These are phyloP conservation scores for Poeciliopsis paucimaculata DNA, from an alignment of 2,797 vertebrate genomes.

Conservation along the genomic window DNA sequence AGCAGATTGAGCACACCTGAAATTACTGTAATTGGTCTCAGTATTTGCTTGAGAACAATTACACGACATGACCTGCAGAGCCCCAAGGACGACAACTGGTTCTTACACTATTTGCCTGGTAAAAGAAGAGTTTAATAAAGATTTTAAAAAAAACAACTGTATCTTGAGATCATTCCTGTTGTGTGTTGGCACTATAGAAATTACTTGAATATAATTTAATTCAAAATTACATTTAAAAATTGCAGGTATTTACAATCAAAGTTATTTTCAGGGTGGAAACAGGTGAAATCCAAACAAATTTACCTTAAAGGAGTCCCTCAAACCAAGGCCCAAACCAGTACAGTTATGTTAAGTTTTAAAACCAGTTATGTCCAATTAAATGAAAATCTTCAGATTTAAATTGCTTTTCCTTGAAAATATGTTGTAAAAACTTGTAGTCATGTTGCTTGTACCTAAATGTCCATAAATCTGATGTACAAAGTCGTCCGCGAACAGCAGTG, in stretches of 20 bases:
- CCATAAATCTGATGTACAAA: too few species aligned
- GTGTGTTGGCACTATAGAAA: not conserved
- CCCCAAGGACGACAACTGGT: not conserved
- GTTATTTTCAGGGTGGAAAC: not conserved
- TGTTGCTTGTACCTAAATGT: not conserved
- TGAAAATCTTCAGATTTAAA: too few species aligned
- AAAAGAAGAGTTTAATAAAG: not conserved
- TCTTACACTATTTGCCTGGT: not conserved
- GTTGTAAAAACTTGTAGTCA: not conserved
- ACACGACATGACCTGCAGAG: not conserved
- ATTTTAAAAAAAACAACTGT: not conserved
- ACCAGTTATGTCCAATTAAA: not conserved
- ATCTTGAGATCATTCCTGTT: not conserved
- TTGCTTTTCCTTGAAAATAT: not conserved
- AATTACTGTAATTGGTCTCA: not conserved
- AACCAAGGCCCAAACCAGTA: too few species aligned
- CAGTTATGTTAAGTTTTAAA: too few species aligned
- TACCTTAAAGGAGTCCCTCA: too few species aligned
- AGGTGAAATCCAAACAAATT: not conserved
- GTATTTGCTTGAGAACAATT: not conserved
- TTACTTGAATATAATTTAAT: not conserved
- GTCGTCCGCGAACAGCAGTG: too few species aligned
- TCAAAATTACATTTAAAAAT: not conserved
- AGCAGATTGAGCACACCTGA: not conserved
- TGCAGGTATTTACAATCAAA: not conserved